Conservation (phyloP, 2,888 invertebrate species). For the Mythimna ferrago region DNA sequence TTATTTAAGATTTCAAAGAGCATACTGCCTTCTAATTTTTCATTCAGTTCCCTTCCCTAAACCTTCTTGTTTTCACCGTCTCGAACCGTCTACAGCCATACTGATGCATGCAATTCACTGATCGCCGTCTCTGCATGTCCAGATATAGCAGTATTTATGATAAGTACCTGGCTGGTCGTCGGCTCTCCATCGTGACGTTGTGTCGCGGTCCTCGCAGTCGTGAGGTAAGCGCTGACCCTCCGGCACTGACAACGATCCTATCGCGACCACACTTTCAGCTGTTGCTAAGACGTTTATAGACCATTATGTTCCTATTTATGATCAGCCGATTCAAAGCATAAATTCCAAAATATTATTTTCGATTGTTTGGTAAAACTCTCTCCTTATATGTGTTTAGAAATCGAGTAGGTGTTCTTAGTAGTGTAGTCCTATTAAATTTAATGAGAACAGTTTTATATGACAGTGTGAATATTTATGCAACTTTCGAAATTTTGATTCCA, state of each 20-base stretch:
- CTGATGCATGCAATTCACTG: slow-evolving; percentile 63
- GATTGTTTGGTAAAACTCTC: slow-evolving; percentile 27
- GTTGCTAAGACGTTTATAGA: slow-evolving; percentile 78
- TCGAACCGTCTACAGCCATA: slow-evolving; percentile 57
- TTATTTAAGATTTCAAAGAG: slow-evolving; percentile 8
- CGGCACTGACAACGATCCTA: slow-evolving; percentile 75
- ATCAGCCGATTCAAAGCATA: slow-evolving; percentile 69
- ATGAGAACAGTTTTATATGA: slow-evolving; percentile 9
- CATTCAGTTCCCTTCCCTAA: slow-evolving; percentile 13
- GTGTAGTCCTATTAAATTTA: slow-evolving; percentile 9
- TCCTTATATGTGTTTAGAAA: slow-evolving; percentile 1
- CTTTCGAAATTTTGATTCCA: slow-evolving; percentile 20
- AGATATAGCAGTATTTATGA: slow-evolving; percentile 59
- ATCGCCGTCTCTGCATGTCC: slow-evolving; percentile 52
- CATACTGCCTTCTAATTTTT: slow-evolving; percentile 4
- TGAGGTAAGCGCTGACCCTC: slow-evolving; percentile 71
- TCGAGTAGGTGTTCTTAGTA: neutral
- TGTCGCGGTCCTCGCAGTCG: slow-evolving; percentile 63
- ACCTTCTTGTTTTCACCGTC: slow-evolving; percentile 14
- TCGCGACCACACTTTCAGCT: slow-evolving; percentile 76
- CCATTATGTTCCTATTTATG: slow-evolving; percentile 79
- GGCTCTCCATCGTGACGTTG: slow-evolving; percentile 54
- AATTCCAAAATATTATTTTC: slow-evolving; percentile 62
- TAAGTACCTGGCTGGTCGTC: slow-evolving; percentile 53
- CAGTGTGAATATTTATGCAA: slow-evolving; percentile 1